phyloP scores from a whole-genome alignment of 1,140 invertebrate species.

The Plodia interpunctella region DNA sequence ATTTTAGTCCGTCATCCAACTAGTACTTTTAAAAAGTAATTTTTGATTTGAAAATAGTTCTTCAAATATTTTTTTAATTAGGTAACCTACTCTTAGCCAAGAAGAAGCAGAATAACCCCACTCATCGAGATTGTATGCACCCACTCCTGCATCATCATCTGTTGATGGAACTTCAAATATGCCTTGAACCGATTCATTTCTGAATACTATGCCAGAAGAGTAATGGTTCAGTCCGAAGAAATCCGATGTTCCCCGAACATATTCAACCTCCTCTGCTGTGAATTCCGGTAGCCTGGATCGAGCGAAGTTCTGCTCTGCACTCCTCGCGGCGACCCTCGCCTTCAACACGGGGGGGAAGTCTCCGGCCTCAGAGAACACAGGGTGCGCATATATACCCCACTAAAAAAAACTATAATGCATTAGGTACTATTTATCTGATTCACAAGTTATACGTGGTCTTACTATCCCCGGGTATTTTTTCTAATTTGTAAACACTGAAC shows the following conservation, averaged over 20 bases:
- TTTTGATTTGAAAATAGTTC: no score
- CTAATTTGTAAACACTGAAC: no score
- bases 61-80: no score
- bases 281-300: constrained; percentile 64
- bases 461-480: no score
- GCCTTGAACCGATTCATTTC: constrained; percentile 35
- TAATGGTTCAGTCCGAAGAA: constrained; percentile 81
- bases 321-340: constrained; percentile 71
- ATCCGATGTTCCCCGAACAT: constrained; percentile 68
- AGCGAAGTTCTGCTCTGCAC: constrained; percentile 60
- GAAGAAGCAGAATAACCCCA: constrained; percentile 30
- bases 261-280: constrained; percentile 40
- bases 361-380: constrained; percentile 77
- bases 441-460: no score
- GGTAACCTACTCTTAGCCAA: constrained; percentile 26
- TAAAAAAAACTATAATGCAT: constrained; percentile 21
- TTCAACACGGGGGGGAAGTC: constrained; percentile 79
- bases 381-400: constrained; percentile 64
- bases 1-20: neutral
- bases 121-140: constrained; percentile 27
- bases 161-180: constrained; percentile 32
- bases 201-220: constrained; percentile 50
- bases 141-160: constrained; percentile 32
- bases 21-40: no score
- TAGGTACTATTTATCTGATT: no score